Percentiles rank a stretch among this genome's conserved stretches.
Evolutionary conservation across 2,888 invertebrate genomes (phyloP).

Genomic region (Drosophila merina): DNA sequence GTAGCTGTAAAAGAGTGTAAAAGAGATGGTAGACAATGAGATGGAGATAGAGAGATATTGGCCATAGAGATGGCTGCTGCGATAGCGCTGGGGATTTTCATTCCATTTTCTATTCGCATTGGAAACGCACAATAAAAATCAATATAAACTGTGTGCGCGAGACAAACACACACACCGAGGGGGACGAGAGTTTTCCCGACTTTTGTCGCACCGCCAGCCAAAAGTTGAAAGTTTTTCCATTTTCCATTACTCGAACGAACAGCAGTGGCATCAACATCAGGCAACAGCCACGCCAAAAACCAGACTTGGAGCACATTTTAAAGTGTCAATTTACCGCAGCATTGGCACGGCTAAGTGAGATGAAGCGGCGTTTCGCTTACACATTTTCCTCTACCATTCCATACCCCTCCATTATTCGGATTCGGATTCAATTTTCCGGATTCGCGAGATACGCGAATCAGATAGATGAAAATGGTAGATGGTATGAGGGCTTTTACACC

Average conservation of each 20-base stretch:
- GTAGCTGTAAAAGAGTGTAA: slow-evolving; percentile 69
- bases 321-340: slow-evolving; percentile 82
- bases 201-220: slow-evolving; percentile 13
- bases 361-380: slow-evolving; percentile 66
- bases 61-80: slow-evolving; percentile 35
- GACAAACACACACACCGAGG: slow-evolving; percentile 8
- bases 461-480: slow-evolving; percentile 10
- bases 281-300: slow-evolving; percentile 65
- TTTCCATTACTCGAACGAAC: slow-evolving; percentile 71
- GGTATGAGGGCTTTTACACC: neutral
- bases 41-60: slow-evolving; percentile 18
- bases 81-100: slow-evolving; percentile 45
- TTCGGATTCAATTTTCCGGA: slow-evolving; percentile 67
- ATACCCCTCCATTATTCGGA: slow-evolving; percentile 57
- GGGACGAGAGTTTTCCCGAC: slow-evolving; percentile 6
- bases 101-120: slow-evolving; percentile 46
- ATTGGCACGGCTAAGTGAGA: slow-evolving; percentile 65
- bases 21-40: slow-evolving; percentile 13
- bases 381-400: slow-evolving; percentile 33
- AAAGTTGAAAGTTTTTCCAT: slow-evolving; percentile 77
- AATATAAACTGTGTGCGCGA: slow-evolving; percentile 59
- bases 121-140: slow-evolving; percentile 76
- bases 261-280: slow-evolving; percentile 48
- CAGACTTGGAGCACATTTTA: slow-evolving; percentile 77
- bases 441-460: slow-evolving; percentile 26